Evolutionary conservation across 2,113 vertebrate species (phyloP).

Genomic region (Hippoglossus stenolepis): DNA sequence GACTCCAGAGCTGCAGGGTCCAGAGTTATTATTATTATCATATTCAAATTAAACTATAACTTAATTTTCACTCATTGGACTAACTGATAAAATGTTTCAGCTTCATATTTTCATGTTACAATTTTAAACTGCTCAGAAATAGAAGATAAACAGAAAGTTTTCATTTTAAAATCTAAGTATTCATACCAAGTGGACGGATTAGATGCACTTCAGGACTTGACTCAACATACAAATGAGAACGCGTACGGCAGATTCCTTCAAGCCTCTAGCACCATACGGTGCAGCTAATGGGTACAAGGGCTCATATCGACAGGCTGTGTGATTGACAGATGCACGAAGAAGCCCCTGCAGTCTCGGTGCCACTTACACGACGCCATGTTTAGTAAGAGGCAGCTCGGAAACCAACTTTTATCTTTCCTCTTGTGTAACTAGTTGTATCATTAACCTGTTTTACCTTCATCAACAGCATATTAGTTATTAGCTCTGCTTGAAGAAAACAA

Average conservation of each 20-base stretch:
- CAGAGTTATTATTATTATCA: too few relatives aligned
- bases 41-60: too few relatives aligned
- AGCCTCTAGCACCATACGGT: slow-evolving; percentile 41
- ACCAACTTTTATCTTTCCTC: slow-evolving; percentile 1
- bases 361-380: slow-evolving; percentile 28
- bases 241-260: slow-evolving; percentile 35
- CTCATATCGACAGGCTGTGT: slow-evolving; percentile 56
- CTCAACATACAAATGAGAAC: slow-evolving; percentile 25
- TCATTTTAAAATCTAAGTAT: too few relatives aligned
- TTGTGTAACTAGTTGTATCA: too few relatives aligned
- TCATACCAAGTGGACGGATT: not conserved
- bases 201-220: slow-evolving; percentile 4
- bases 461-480: too few relatives aligned
- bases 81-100: slow-evolving; percentile 2
- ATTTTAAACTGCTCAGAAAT: not conserved
- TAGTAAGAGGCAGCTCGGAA: slow-evolving; percentile 8
- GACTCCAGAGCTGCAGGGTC: too few relatives aligned
- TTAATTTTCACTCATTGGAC: too few relatives aligned
- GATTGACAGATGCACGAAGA: slow-evolving; percentile 69
- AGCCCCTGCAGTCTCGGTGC: slow-evolving; percentile 41
- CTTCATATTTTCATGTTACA: not conserved
- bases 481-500: too few relatives aligned
- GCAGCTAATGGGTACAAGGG: slow-evolving; percentile 59
- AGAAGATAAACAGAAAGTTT: not conserved
- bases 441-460: too few relatives aligned